Evolutionary conservation across 2,888 invertebrate genomes (phyloP).

Genomic region (Mythimna loreyi): DNA sequence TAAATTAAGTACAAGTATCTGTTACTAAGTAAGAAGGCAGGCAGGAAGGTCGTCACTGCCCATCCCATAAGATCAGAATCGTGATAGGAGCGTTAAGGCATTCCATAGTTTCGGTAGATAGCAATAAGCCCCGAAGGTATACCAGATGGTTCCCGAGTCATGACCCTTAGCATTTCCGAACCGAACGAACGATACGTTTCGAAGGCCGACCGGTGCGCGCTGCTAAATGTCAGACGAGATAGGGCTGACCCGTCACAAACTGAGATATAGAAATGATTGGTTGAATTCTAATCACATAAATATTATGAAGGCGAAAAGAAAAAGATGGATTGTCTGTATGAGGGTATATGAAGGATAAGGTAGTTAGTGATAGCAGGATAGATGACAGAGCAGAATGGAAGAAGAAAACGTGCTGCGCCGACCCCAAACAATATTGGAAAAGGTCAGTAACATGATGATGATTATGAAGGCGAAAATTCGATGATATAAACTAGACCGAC

Average conservation of each 20-base stretch:
- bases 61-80: constrained; percentile 44
- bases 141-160: constrained; percentile 62
- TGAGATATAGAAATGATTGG: constrained; percentile 23
- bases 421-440: no score
- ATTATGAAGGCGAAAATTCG: no score
- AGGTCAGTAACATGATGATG: no score
- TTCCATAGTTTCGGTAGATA: constrained; percentile 32
- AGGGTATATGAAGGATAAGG: no score
- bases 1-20: no score
- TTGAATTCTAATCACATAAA: not conserved
- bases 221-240: constrained; percentile 66
- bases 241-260: constrained; percentile 55
- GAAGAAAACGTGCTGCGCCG: no score
- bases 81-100: constrained; percentile 33
- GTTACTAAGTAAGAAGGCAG: not conserved
- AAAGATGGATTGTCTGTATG: no score
- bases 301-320: no score
- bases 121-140: constrained; percentile 44
- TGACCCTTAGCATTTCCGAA: constrained; percentile 67
- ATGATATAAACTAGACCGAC: no score
- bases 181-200: constrained; percentile 60
- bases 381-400: no score
- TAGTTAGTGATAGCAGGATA: no score
- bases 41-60: constrained; percentile 6
- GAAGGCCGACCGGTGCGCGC: constrained; percentile 70